Base-by-base conservation (phyloP, 1,140 invertebrate genomes). In the Tetramorium alpestre region DNA sequence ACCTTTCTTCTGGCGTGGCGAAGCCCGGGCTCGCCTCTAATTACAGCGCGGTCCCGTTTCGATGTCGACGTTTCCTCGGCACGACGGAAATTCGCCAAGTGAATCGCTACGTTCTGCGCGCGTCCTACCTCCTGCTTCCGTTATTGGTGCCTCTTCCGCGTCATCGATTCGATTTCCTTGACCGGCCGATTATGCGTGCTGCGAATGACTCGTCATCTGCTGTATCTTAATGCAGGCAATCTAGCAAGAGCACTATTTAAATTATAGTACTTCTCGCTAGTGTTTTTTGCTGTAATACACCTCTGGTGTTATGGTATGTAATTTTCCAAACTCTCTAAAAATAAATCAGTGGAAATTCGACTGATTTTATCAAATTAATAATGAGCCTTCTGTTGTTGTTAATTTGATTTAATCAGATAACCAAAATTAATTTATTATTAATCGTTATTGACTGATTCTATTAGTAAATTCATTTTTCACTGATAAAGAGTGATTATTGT, bases 21-120 rank as follows among this genome's bases (percentile, higher is more conserved):
- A 85, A 87, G 73, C 81, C 67, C 72, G 76, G 16, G 58, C 82
- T 91, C 82, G 60, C 38, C 86, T 86, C 89, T 92, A 92, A 92
- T 92, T 92, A 92, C 89, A 87, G 56, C 58, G 22, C 44, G 33
- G 64, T 62, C 64, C 72, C 76, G 58, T 84, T 84, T 65, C 85
- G 85, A 84, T 64, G 89, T 58, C 70, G 76, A 89, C 88, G 86
- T 89, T 88, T 67, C 89, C 89, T 90, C 91, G 86, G 28, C 82
- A 87, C 70, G 56, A 62, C 87, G 73, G 72, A 88, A 89, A 90
- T 86, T 91, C 80, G 56, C 49, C 60, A 41, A 84, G 76, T 60
- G 67, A 85, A 75, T 77, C 75, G 47, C 85, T 89, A 90, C 41
- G 62, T 56, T 65, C 49, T 16, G 38, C 28, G 22, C 49, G 18